A percentile compares a stretch with the other conserved stretches of the same genome.
Evolutionary conservation across 2,113 vertebrate genomes (phyloP).

Genomic region (Kryptolebias marmoratus): DNA sequence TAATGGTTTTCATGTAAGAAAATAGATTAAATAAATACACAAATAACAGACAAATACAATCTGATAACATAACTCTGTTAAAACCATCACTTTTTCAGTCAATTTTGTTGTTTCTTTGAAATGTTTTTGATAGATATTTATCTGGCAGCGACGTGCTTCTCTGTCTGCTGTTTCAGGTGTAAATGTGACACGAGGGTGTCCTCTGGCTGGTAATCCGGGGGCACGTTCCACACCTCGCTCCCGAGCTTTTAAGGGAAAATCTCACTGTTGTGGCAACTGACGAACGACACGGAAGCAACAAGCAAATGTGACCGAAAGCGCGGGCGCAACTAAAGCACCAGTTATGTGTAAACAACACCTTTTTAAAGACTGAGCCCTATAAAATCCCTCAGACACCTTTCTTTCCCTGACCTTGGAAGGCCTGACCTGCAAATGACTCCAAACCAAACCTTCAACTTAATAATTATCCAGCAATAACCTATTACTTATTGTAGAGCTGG

Average conservation of each 20-base stretch:
- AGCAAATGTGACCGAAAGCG: conserved; percentile 25
- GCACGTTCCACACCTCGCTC: too few species aligned
- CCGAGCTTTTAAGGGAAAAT: neutral
- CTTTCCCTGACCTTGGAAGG: conserved; percentile 3
- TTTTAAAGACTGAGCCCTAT: neutral
- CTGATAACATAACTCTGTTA: too few species aligned
- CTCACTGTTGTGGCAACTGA: conserved; percentile 65
- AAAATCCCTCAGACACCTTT: neutral
- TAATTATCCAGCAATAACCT: conserved; percentile 42
- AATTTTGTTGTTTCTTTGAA: too few species aligned
- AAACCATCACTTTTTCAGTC: too few species aligned
- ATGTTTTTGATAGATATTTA: too few species aligned
- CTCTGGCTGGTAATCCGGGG: too few species aligned
- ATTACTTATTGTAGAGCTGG: neutral
- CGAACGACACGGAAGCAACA: conserved; percentile 30
- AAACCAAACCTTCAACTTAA: conserved; percentile 20
- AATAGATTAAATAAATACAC: too few species aligned
- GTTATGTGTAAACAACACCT: conserved; percentile 61
- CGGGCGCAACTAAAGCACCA: conserved; percentile 2
- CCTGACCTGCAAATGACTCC: neutral
- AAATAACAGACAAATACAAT: too few species aligned
- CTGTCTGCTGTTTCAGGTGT: too few species aligned
- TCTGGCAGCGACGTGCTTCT: too few species aligned
- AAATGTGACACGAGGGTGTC: too few species aligned
- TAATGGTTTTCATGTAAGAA: too few species aligned